phyloP scores from a whole-genome alignment of 53 echinoderm and acorn worm genomes.

The Patiria pectinifera region DNA sequence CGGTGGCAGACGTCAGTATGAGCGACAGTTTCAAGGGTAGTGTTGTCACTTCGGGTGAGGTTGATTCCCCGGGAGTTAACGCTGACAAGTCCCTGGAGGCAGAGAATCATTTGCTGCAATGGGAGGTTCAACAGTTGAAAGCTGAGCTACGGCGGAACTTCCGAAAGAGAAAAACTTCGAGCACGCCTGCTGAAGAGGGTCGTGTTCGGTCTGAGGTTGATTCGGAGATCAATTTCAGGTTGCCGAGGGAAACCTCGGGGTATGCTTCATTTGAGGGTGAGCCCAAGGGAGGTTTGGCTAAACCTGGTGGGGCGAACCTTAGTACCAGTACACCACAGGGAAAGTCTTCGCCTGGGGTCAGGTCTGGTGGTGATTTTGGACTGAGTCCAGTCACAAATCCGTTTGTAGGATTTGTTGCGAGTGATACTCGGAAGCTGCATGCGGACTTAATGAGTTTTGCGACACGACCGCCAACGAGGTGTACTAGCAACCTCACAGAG shows the following conservation, averaged over 20 bases:
- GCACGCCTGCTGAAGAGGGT: not conserved
- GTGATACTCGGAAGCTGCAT: too few species aligned
- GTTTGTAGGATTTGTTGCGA: too few species aligned
- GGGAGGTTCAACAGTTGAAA: slow-evolving; percentile 1
- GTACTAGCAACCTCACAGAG: slow-evolving; percentile 14
- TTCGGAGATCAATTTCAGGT: slow-evolving; percentile 13
- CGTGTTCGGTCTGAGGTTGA: slow-evolving; percentile 25
- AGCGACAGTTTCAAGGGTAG: not conserved
- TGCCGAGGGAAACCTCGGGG: slow-evolving; percentile 11
- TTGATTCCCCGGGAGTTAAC: not conserved
- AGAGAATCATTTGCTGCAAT: not conserved
- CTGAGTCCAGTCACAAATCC: slow-evolving; percentile 13
- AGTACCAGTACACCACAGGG: slow-evolving; percentile 16
- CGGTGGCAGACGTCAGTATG: too few species aligned
- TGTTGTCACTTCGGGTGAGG: not conserved
- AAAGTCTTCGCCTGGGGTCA: not conserved
- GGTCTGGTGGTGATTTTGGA: not conserved
- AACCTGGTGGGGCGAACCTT: not conserved
- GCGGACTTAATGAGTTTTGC: slow-evolving; percentile 9
- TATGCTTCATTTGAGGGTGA: not conserved
- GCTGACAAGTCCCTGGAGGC: not conserved
- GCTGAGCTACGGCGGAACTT: slow-evolving; percentile 10
- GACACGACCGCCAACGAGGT: slow-evolving; percentile 1
- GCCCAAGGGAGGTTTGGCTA: not conserved
- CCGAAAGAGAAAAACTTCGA: not conserved